phyloP scores from a whole-genome alignment of 2,888 invertebrate species.

The Ophraella communa region DNA sequence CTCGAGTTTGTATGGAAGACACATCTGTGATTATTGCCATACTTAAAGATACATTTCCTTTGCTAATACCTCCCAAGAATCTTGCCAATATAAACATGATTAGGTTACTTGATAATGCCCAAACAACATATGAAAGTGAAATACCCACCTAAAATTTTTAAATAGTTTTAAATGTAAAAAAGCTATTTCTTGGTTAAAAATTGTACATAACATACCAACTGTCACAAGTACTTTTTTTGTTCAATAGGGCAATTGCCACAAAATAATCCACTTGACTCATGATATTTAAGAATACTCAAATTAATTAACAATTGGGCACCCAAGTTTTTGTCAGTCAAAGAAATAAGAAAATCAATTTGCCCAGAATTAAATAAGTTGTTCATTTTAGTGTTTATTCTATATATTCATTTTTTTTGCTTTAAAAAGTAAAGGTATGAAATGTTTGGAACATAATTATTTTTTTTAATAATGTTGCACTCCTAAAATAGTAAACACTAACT shows the following conservation, averaged over 20 bases:
- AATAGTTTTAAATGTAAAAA: not conserved
- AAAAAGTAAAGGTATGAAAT: not conserved
- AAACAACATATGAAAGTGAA: constrained; percentile 83
- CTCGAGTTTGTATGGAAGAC: constrained; percentile 81
- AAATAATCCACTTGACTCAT: no score
- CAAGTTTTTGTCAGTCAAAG: no score
- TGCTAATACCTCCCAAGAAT: constrained; percentile 92
- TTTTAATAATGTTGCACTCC: no score
- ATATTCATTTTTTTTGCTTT: not conserved
- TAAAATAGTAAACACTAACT: no score
- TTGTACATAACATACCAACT: not conserved
- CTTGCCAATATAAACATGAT: constrained; percentile 90
- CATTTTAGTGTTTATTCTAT: no score
- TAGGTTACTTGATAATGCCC: constrained; percentile 89
- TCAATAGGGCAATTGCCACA: no score
- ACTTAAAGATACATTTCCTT: constrained; percentile 94
- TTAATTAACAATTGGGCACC: no score
- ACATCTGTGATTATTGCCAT: constrained; percentile 96
- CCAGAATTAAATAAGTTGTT: no score
- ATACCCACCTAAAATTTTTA: constrained; percentile 74
- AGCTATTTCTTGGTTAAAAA: not conserved
- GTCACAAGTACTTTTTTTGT: no score
- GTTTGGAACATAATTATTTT: no score
- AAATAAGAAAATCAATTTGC: no score
- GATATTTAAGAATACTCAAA: no score